A percentile compares a stretch with the other conserved stretches of the same genome.
Conservation (phyloP, 2,113 vertebrate species). For the Phoxinus phoxinus region DNA sequence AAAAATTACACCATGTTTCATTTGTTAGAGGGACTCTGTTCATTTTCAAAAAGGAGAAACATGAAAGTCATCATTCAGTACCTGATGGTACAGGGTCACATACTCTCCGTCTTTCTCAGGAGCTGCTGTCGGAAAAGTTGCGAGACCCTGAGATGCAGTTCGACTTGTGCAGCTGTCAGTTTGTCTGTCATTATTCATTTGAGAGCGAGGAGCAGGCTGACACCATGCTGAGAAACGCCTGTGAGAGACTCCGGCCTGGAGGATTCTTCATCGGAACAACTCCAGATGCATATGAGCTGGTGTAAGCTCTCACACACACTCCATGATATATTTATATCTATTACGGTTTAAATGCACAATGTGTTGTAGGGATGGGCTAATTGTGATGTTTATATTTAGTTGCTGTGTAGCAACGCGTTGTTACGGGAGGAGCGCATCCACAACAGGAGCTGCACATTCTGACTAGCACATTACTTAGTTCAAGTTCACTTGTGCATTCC, state of each 20-base stretch:
- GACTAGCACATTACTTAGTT: too few species aligned
- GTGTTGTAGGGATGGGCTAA: neutral
- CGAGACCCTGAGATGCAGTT: constrained; percentile 79
- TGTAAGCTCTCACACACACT: constrained; percentile 78
- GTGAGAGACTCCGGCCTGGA: constrained; percentile 87
- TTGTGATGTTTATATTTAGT: neutral
- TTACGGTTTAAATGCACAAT: neutral
- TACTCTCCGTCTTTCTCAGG: constrained; percentile 62
- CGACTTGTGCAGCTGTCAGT: constrained; percentile 97
- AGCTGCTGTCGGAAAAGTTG: constrained; percentile 83
- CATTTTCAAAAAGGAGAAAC: neutral
- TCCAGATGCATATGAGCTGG: constrained; percentile 91
- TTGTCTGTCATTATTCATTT: constrained; percentile 97
- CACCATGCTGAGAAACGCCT: constrained; percentile 94
- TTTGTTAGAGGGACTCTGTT: neutral
- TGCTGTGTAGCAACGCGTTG: too few species aligned
- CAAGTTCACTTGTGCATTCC: too few species aligned
- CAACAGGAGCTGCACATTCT: too few species aligned
- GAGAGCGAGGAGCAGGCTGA: constrained; percentile 91
- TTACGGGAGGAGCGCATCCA: too few species aligned
- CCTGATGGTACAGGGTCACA: neutral
- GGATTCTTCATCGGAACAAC: constrained; percentile 98
- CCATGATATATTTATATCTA: neutral
- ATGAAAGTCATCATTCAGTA: neutral
- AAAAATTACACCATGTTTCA: too few species aligned